Percentiles rank a stretch among this genome's conserved stretches.
These are phyloP conservation scores for Burhinus bistriatus DNA, from an alignment of 2,113 vertebrate genomes.

Conservation along the genomic window DNA sequence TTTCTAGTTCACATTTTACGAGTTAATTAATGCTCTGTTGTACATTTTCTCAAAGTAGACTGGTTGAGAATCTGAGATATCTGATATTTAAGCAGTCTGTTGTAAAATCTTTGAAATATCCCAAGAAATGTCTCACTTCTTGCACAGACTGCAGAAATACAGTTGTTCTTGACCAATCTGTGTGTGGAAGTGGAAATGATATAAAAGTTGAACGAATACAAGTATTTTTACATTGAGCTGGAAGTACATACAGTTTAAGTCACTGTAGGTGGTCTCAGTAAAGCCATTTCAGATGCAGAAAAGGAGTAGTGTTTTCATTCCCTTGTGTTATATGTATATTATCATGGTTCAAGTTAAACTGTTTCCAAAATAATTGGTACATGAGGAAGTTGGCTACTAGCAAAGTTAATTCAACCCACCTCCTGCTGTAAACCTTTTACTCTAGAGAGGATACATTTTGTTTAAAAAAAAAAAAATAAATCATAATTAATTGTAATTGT, in stretches of 20 bases:
- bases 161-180: neutral
- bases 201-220: neutral
- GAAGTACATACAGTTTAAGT: neutral
- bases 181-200: neutral
- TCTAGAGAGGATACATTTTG: conserved; percentile 44
- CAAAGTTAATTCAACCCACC: conserved; percentile 49
- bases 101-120: neutral
- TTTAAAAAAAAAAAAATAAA: neutral
- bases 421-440: conserved; percentile 50
- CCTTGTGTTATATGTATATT: conserved; percentile 52
- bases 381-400: conserved; percentile 61
- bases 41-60: neutral
- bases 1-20: neutral
- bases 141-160: neutral
- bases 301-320: conserved; percentile 61
- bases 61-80: neutral
- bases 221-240: conserved; percentile 29
- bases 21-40: neutral
- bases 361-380: conserved; percentile 68
- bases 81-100: neutral
- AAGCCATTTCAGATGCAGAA: conserved; percentile 54
- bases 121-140: neutral
- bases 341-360: conserved; percentile 59
- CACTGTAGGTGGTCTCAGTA: conserved; percentile 72
- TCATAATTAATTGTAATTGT: too few species aligned